A percentile compares a stretch with the other conserved stretches of the same genome.
These are phyloP conservation scores for Neomonachus schauinslandi DNA, from an alignment of 2,113 vertebrate genomes.

Conservation along the genomic window DNA sequence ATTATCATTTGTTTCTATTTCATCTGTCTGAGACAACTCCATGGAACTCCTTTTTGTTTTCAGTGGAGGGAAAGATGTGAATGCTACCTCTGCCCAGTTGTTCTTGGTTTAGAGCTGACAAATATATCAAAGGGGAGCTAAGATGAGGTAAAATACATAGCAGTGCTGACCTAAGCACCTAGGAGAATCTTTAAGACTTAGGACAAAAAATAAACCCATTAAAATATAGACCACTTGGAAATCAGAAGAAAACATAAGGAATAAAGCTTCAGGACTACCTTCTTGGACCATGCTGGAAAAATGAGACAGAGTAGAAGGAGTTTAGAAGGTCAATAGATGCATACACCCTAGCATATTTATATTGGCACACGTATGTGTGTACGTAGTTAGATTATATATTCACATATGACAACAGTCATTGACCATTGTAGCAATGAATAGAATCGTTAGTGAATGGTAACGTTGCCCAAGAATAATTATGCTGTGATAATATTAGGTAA, in stretches of 20 bases:
- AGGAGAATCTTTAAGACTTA: background rate
- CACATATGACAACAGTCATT: background rate
- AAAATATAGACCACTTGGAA: conserved; percentile 24
- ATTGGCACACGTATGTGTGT: background rate
- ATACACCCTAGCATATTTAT: background rate
- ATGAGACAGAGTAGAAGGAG: background rate
- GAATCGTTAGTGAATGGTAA: background rate
- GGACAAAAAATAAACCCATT: conserved; percentile 6
- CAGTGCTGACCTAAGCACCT: background rate
- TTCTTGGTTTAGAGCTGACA: background rate
- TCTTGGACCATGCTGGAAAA: background rate
- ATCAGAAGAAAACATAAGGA: background rate
- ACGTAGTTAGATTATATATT: background rate
- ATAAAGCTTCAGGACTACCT: background rate
- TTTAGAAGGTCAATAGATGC: background rate
- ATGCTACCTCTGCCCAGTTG: background rate
- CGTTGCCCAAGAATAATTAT: background rate
- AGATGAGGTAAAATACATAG: background rate
- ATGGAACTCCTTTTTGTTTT: conserved; percentile 31
- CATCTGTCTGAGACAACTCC: background rate
- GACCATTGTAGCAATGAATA: background rate
- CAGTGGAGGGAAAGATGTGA: background rate
- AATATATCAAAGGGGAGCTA: background rate
- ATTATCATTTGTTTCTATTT: conserved; percentile 19
- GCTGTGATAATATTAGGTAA: background rate